Conservation (phyloP, 2,113 vertebrate species). For the Anas platyrhynchos region DNA sequence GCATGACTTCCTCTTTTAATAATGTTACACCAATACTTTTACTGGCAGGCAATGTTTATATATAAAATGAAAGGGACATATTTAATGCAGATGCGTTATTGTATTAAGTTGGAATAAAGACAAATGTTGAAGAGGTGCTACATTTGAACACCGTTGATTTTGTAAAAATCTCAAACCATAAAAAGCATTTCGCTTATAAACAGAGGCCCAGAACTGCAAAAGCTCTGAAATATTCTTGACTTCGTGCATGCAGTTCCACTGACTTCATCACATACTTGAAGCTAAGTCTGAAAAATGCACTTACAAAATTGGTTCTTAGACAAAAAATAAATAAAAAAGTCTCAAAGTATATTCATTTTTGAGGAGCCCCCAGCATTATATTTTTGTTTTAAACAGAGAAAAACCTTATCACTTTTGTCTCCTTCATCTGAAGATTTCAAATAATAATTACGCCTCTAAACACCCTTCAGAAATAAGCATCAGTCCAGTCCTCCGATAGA, state of each 20-base stretch:
- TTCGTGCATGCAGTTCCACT: not conserved
- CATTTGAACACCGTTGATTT: constrained; percentile 32
- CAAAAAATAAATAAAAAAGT: not conserved
- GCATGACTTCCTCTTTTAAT: constrained; percentile 73
- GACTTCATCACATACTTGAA: not conserved
- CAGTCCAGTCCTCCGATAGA: not conserved
- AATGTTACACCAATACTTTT: constrained; percentile 72
- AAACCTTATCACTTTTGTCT: not conserved
- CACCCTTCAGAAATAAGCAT: not conserved
- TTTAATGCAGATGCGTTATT: constrained; percentile 16
- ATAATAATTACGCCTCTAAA: not conserved
- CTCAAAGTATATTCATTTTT: not conserved
- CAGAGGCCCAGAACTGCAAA: not conserved
- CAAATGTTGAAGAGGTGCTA: constrained; percentile 44
- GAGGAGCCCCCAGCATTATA: not conserved
- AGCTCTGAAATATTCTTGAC: not conserved
- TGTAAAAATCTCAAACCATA: constrained; percentile 60
- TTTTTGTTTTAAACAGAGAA: not conserved
- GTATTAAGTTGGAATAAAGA: constrained; percentile 12
- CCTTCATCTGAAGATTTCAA: not conserved
- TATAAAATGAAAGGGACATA: constrained; percentile 64
- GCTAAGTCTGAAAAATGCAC: constrained; percentile 5
- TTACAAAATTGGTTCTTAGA: not conserved
- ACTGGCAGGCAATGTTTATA: constrained; percentile 74
- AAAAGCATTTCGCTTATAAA: not conserved